Conservation (phyloP, 1,140 invertebrate genomes). For the Drosophila orena region DNA sequence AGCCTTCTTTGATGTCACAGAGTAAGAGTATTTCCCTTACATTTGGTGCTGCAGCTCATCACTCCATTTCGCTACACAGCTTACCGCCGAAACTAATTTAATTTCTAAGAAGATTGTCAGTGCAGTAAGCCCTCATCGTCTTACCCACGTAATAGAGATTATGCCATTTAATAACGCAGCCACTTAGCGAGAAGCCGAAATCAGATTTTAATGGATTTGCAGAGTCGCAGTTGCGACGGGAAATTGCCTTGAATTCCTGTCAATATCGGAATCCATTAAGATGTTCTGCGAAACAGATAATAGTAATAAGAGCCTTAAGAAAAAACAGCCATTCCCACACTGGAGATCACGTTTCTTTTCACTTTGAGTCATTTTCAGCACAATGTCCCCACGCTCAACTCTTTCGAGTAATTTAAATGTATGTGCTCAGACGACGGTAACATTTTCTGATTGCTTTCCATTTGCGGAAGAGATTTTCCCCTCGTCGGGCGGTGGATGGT, state of each 20-base stretch:
- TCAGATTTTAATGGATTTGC: not conserved
- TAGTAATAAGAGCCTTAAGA: not conserved
- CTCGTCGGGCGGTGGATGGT: constrained; percentile 38
- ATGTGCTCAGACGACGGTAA: constrained; percentile 34
- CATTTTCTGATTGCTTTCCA: constrained; percentile 64
- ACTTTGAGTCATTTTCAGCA: constrained; percentile 34
- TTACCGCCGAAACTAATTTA: not conserved
- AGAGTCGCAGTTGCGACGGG: not conserved
- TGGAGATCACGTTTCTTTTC: constrained; percentile 25
- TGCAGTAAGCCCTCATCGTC: not conserved
- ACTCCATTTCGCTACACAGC: not conserved
- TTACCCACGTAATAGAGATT: not conserved
- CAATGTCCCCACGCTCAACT: constrained; percentile 35
- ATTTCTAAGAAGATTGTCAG: not conserved
- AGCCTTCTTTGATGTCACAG: too few species aligned
- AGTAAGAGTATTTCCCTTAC: not conserved
- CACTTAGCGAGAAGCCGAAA: not conserved
- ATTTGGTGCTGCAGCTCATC: not conserved
- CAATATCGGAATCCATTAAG: constrained; percentile 41
- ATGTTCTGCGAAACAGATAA: not conserved
- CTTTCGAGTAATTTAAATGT: constrained; percentile 51
- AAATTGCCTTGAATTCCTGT: constrained; percentile 2
- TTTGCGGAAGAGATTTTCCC: constrained; percentile 52
- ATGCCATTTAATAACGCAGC: constrained; percentile 12
- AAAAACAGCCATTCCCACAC: not conserved